Evolutionary conservation across 2,888 invertebrate species (phyloP).

Genomic region (Escarpia spicata): DNA sequence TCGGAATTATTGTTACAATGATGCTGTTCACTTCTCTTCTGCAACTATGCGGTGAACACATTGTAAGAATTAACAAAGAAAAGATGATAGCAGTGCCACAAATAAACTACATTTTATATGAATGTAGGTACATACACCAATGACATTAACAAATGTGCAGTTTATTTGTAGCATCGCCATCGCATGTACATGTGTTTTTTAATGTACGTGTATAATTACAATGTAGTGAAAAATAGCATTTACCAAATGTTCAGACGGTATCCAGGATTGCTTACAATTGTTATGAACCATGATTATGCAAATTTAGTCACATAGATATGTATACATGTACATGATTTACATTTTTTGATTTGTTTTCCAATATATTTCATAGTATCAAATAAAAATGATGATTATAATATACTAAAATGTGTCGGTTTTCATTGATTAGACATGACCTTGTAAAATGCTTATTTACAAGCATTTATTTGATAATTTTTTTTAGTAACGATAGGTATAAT

Average conservation of each 20-base stretch:
- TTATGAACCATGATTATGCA: slow-evolving; percentile 22
- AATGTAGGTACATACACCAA: not conserved
- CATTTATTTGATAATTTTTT: not conserved
- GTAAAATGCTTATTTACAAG: not conserved
- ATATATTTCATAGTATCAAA: slow-evolving; percentile 3
- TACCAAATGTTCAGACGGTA: slow-evolving; percentile 2
- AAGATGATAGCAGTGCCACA: not conserved
- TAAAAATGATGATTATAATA: not conserved
- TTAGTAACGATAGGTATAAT: not conserved
- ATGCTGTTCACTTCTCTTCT: not conserved
- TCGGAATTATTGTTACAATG: not conserved
- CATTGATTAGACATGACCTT: not conserved
- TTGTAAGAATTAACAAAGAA: not conserved
- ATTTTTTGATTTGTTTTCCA: slow-evolving; percentile 21
- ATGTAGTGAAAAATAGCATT: not conserved
- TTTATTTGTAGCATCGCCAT: slow-evolving; percentile 3
- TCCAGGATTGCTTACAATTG: slow-evolving; percentile 19
- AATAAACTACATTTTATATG: not conserved
- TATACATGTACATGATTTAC: slow-evolving; percentile 25
- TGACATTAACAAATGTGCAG: not conserved
- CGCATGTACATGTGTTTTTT: not conserved
- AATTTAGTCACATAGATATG: slow-evolving; percentile 26
- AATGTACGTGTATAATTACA: not conserved
- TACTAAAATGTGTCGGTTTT: not conserved
- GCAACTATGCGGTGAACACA: not conserved